phyloP scores from a whole-genome alignment of 2,797 vertebrate species.

The Pangasius mekongensis region DNA sequence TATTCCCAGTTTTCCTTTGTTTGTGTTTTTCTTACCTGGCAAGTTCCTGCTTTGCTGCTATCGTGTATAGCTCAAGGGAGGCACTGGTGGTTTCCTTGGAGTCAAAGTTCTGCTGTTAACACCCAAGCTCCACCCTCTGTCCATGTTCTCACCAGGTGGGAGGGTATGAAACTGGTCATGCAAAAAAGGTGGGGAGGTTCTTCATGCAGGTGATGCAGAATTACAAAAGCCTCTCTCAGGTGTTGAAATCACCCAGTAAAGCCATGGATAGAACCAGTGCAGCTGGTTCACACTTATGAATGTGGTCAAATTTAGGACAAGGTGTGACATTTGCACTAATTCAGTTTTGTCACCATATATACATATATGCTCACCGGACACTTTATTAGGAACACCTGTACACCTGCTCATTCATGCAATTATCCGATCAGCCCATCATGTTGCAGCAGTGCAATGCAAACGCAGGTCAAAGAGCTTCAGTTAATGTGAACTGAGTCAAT shows the following conservation, averaged over 20 bases:
- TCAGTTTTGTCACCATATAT: background rate
- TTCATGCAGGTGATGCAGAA: conserved; percentile 30
- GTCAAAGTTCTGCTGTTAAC: conserved; percentile 45
- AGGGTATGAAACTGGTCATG: conserved; percentile 61
- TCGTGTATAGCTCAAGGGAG: conserved; percentile 57
- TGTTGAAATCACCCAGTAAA: conserved; percentile 16
- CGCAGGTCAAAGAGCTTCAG: background rate
- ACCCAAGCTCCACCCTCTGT: conserved; percentile 39
- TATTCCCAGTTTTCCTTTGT: background rate
- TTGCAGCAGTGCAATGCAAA: background rate
- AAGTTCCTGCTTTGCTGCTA: conserved; percentile 52
- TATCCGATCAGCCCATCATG: background rate
- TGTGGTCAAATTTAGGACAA: background rate
- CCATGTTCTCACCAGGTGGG: conserved; percentile 52
- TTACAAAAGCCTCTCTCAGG: conserved; percentile 36
- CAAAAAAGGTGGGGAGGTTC: conserved; percentile 28
- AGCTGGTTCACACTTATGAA: background rate
- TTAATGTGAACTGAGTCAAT: background rate
- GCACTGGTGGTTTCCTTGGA: conserved; percentile 73
- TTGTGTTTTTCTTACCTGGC: conserved; percentile 60
- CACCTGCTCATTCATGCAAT: background rate
- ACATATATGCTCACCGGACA: background rate
- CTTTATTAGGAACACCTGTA: background rate
- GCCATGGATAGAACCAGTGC: conserved; percentile 2
- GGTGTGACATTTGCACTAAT: background rate